phyloP scores from a whole-genome alignment of 1,140 invertebrate genomes.

The Grapholita molesta region DNA sequence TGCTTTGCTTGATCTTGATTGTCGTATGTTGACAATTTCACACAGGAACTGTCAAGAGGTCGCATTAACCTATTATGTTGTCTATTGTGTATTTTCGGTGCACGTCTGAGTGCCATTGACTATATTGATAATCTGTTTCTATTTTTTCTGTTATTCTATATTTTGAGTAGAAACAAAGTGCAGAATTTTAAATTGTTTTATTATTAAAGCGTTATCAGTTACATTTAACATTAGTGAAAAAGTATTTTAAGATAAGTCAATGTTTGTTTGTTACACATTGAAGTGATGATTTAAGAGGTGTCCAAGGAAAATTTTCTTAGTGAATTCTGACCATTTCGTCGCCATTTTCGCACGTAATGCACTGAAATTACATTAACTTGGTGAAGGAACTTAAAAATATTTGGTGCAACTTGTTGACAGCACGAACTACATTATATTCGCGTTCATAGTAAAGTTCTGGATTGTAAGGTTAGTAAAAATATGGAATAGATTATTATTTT shows the following conservation, averaged over 20 bases:
- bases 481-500: not conserved
- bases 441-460: slow-evolving; percentile 13
- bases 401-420: slow-evolving; percentile 8
- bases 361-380: slow-evolving; percentile 29
- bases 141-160: slow-evolving; percentile 5
- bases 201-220: not conserved
- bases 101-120: slow-evolving; percentile 9
- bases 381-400: slow-evolving; percentile 11
- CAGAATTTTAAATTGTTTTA: not conserved
- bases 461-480: slow-evolving; percentile 15
- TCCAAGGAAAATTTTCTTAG: not conserved
- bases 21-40: slow-evolving; percentile 9
- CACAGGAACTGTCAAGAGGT: slow-evolving; percentile 15
- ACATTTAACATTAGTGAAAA: not conserved
- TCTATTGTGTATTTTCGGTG: slow-evolving; percentile 16
- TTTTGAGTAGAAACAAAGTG: not conserved
- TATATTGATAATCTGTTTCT: slow-evolving; percentile 13
- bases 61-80: slow-evolving; percentile 11
- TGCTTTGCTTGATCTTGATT: not conserved
- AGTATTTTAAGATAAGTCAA: not conserved
- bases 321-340: slow-evolving; percentile 28
- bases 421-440: not conserved
- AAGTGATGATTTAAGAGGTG: not conserved
- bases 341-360: slow-evolving; percentile 60
- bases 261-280: slow-evolving; percentile 5